Evolutionary conservation across 2,113 vertebrate species (phyloP).

Genomic region (Egretta garzetta): DNA sequence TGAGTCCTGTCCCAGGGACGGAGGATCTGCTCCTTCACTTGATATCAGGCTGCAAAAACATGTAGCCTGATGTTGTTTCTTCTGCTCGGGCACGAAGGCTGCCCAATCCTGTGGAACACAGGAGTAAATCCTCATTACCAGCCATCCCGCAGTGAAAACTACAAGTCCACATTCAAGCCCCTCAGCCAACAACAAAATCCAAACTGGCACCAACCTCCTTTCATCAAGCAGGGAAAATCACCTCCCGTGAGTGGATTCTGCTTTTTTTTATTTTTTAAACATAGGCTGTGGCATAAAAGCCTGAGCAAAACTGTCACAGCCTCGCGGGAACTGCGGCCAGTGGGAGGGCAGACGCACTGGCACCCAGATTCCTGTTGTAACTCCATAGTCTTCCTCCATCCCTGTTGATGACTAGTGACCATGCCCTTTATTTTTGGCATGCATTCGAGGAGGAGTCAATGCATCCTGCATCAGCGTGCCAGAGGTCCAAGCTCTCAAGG

Average conservation of each 20-base stretch:
- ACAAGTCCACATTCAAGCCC: accelerated
- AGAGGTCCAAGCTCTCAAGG: background rate
- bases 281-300: background rate
- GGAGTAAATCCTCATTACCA: background rate
- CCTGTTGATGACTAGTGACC: accelerated
- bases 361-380: background rate
- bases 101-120: background rate
- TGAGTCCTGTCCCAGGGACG: accelerated
- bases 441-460: background rate
- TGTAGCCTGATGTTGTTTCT: background rate
- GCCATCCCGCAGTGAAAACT: background rate
- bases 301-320: background rate
- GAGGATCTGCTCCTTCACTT: background rate
- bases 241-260: background rate
- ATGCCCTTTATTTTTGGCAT: background rate
- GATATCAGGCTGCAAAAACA: background rate
- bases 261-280: background rate
- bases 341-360: background rate
- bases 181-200: background rate
- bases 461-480: background rate
- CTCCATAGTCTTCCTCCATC: background rate
- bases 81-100: background rate
- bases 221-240: background rate
- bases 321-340: accelerated
- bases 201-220: background rate